Evolutionary conservation across 2,797 vertebrate species (phyloP), one percentile per base, ranked within the genome.

Genomic region (Sciurus carolinensis): DNA sequence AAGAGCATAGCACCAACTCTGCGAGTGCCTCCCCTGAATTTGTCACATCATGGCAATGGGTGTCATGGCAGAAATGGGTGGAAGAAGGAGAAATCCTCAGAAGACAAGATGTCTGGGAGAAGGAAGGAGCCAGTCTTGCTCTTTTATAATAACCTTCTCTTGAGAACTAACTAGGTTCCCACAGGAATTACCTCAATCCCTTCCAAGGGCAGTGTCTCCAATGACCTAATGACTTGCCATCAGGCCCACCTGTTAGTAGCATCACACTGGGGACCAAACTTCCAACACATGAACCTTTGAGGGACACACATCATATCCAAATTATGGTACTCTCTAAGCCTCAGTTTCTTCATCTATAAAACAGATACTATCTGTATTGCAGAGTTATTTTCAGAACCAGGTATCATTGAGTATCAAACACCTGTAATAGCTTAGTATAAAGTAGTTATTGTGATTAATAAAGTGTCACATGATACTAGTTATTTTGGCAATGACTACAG

Each of bases 321-420:
- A 42, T 4, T 10, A 28, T 7, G 20, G n/a, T 6, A 3, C 28
- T 72, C 44, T 47, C 71, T 12, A 82, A 75, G 85, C 15, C 44
- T 77, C 76, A 33, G n/a, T 39, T 17, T 85, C 39, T 72, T 92
- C 30, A 15, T 39, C 42, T 90, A 20, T n/a, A 67, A 94, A 90
- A 79, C 47, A 90, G n/a, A 50, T 13, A 77, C 5, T 59, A 75
- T 47, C 24, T 72, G 11, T 79, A 47, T 20, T 80, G 75, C 5
- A 86, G 36, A 92, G 54, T 69, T 95, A 90, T 69, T 85, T 87
- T 47, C 36, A 88, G 57, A 96, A 86, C 86, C 64, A 77, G 3
- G 50, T 26, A 44, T 15, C 15, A 39, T 12, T 17, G 39, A 54
- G 22, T 9, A 5, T 26, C 76, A 86, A 94, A 42, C 8, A 73